Conservation (phyloP, 2,797 vertebrate genomes). For the Hydrolagus colliei region DNA sequence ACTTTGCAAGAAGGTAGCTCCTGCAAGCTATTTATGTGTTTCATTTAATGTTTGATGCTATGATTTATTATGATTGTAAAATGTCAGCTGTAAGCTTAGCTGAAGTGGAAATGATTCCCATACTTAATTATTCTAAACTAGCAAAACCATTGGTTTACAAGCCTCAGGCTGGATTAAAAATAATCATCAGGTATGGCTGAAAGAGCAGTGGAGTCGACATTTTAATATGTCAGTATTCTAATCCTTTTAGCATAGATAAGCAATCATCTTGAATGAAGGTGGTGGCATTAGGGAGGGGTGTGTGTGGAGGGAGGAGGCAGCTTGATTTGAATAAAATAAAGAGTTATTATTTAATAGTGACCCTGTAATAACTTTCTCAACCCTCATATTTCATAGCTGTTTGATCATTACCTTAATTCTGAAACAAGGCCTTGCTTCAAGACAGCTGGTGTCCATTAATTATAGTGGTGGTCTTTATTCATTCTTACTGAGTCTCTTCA, state of each 20-base stretch:
- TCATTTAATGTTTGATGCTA: not conserved
- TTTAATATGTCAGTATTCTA: constrained; percentile 22
- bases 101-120: not conserved
- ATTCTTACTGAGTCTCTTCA: not conserved
- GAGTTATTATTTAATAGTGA: not conserved
- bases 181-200: not conserved
- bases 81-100: not conserved
- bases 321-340: not conserved
- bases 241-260: not conserved
- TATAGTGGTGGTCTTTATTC: not conserved
- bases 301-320: not conserved
- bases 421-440: not conserved
- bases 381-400: not conserved
- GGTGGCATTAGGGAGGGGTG: no score
- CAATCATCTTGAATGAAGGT: not conserved
- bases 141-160: not conserved
- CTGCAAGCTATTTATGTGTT: no score
- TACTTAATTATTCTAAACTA: constrained; percentile 15
- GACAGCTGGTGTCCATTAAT: not conserved
- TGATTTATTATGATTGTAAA: not conserved
- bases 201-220: not conserved
- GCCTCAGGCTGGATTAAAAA: not conserved
- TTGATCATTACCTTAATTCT: not conserved
- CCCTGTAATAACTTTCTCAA: not conserved
- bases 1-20: no score